Conservation (phyloP, 2,113 vertebrate species). For the Peromyscus maniculatus region DNA sequence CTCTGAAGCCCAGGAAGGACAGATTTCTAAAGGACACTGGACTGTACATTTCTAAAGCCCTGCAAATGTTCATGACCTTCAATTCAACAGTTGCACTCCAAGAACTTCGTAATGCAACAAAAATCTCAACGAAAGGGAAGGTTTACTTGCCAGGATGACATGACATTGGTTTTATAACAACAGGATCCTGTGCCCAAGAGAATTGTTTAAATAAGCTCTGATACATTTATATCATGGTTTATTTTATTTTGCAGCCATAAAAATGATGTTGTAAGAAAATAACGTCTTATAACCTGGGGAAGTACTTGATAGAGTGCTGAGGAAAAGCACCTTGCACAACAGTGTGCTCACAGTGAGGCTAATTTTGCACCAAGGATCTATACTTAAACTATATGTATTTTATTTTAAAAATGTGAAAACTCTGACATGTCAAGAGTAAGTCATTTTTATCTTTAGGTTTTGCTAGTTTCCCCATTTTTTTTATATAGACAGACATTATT, state of each 20-base stretch:
- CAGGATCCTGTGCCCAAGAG: neutral
- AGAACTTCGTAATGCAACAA: slow-evolving; percentile 49
- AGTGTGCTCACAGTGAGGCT: slow-evolving; percentile 18
- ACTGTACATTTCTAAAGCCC: slow-evolving; percentile 40
- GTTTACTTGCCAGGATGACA: slow-evolving; percentile 26
- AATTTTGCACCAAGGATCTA: slow-evolving; percentile 42
- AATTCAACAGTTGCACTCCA: neutral
- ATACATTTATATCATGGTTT: slow-evolving; percentile 62
- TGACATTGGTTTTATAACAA: slow-evolving; percentile 51
- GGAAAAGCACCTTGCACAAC: slow-evolving; percentile 21
- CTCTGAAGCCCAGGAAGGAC: slow-evolving; percentile 37
- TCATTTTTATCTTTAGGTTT: slow-evolving; percentile 27
- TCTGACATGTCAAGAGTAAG: neutral
- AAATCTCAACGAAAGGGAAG: slow-evolving; percentile 12
- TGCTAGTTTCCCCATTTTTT: slow-evolving; percentile 28
- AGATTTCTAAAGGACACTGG: slow-evolving; percentile 26
- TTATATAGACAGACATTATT: neutral
- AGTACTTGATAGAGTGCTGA: slow-evolving; percentile 54
- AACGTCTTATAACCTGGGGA: slow-evolving; percentile 28
- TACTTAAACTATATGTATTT: slow-evolving; percentile 46
- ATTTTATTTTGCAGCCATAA: slow-evolving; percentile 64
- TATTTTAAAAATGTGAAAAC: slow-evolving; percentile 27
- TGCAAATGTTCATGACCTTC: slow-evolving; percentile 52
- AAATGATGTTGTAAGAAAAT: slow-evolving; percentile 65
- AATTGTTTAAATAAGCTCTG: slow-evolving; percentile 61